Conservation (phyloP, 1,140 invertebrate species). For the Ptiloglossa arizonensis region DNA sequence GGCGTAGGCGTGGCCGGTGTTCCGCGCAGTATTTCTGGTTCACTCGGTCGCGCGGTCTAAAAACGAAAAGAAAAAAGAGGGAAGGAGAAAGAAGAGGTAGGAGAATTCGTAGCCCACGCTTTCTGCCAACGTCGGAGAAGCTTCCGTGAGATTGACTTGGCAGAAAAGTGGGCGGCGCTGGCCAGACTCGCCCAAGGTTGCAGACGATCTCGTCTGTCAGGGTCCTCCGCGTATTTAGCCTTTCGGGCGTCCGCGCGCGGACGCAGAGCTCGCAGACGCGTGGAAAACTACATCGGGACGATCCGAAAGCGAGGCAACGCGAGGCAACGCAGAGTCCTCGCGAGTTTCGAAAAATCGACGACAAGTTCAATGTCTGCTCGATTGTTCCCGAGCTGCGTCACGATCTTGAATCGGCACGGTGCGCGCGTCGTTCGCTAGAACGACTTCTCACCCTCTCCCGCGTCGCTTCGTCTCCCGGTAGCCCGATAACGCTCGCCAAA, state of each 20-base stretch:
- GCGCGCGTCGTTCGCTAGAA: too few species aligned
- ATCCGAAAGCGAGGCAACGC: too few species aligned
- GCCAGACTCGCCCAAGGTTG: conserved; percentile 49
- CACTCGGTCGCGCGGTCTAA: neutral
- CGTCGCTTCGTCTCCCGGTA: neutral
- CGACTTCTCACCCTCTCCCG: neutral
- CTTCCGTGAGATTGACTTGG: conserved; percentile 35
- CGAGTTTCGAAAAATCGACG: too few species aligned
- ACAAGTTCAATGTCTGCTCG: too few species aligned
- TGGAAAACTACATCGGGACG: conserved; percentile 12
- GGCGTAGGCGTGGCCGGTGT: conserved; percentile 35
- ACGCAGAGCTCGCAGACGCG: too few species aligned
- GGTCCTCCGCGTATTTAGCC: conserved; percentile 28
- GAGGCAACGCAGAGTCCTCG: too few species aligned
- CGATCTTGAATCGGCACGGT: too few species aligned
- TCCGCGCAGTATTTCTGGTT: conserved; percentile 47
- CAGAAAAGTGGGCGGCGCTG: conserved; percentile 38
- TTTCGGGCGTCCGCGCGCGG: neutral
- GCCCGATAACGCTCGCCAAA: neutral
- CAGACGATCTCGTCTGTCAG: conserved; percentile 41
- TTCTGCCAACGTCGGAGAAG: conserved; percentile 39
- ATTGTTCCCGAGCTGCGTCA: too few species aligned
- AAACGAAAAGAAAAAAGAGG: neutral
- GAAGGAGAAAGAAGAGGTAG: neutral
- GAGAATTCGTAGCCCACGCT: neutral